phyloP scores from a whole-genome alignment of 2,888 invertebrate species.

The Volucella bombylans region DNA sequence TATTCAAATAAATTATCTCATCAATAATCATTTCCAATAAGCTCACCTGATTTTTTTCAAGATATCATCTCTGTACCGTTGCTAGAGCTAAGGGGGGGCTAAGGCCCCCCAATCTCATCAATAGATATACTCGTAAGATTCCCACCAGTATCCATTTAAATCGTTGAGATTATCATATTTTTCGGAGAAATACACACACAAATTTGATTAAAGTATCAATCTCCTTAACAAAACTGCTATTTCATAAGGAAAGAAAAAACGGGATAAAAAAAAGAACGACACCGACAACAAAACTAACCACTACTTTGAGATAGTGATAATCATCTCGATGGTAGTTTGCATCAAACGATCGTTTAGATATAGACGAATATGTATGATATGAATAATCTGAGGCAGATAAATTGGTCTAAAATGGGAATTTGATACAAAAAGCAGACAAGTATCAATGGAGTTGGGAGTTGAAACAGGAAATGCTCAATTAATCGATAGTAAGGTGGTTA shows the following conservation, averaged over 20 bases:
- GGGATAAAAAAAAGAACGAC: neutral
- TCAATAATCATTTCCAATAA: constrained; percentile 63
- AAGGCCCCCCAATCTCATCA: neutral
- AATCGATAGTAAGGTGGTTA: neutral
- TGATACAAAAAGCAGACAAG: constrained; percentile 27
- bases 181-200: constrained; percentile 55
- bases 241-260: constrained; percentile 31
- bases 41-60: constrained; percentile 25
- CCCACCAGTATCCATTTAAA: constrained; percentile 62
- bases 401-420: constrained; percentile 49
- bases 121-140: constrained; percentile 19
- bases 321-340: constrained; percentile 52
- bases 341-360: constrained; percentile 60
- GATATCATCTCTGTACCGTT: constrained; percentile 1
- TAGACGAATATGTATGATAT: neutral
- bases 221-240: constrained; percentile 42
- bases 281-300: constrained; percentile 17
- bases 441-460: constrained; percentile 5
- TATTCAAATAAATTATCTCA: constrained; percentile 49
- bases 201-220: constrained; percentile 56
- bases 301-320: constrained; percentile 65
- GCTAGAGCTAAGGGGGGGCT: no score
- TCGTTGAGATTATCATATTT: constrained; percentile 62
- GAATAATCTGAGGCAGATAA: constrained; percentile 57
- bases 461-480: constrained; percentile 51